Base-by-base conservation (phyloP, 2,797 vertebrate genomes). In the Ceryle rudis region DNA sequence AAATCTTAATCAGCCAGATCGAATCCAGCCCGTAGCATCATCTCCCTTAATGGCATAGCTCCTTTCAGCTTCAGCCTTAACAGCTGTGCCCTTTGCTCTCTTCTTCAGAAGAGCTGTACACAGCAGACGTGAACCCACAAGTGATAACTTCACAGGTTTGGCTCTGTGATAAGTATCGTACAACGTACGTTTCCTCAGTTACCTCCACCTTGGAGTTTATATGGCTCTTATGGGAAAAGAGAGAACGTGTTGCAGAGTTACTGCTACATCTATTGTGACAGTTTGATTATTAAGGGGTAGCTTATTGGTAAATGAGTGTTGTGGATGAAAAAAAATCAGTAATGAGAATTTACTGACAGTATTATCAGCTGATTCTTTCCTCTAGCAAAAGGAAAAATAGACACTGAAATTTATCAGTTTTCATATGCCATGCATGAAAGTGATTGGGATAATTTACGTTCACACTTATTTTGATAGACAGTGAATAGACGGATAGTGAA, bases 391-490 rank as follows among this genome's bases (percentile, higher is more conserved):
- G n/a, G 88, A 84, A 91, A 90, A 70, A 66, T 4, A 91, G 74
- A 19, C n/a, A 15, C 23, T 90, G 3, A 1, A 10, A 84, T 89
- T 61, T 95, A 81, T 90, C 70, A 18, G 47, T 81, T 94, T 93
- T 86, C 77, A 46, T 65, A 81, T 88, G 94, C 72, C 69, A 19
- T n/a, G 60, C 81, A 52, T 86, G 85, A 58, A 90, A 95, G 67
- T n/a, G 78, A 91, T 86, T 52, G 60, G 80, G 77, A 81, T 95
- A 49, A 95, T 86, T 96, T 92, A 90, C 71, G 0, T 90, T 95
- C 93, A 90, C 90, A 90, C 91, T 90, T 92, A 52, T 54, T 94
- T 96, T 95, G 87, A 95, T 93, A 79, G 93, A 85, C 90, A 94
- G 82, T 73, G 90, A 94, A 75, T 92, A 88, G 92, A 83, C 23